phyloP scores from a whole-genome alignment of 2,113 vertebrate species.

The Menidia beryllina region DNA sequence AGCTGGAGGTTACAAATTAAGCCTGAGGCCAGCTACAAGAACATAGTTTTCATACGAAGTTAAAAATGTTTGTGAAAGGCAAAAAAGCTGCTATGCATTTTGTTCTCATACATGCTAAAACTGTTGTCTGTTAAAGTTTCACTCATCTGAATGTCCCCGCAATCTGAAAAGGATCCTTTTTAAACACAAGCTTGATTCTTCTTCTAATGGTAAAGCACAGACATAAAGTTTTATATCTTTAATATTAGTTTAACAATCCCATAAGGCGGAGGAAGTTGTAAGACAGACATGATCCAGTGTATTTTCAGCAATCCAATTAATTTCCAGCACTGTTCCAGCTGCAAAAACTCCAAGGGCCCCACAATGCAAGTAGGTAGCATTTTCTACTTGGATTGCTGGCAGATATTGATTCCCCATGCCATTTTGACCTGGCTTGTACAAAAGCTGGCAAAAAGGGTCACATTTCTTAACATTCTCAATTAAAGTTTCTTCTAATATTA shows the following conservation, averaged over 20 bases:
- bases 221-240: neutral
- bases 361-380: no score
- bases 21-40: conserved; percentile 1
- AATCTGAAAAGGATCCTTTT: neutral
- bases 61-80: neutral
- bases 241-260: no score
- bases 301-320: no score
- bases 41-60: conserved; percentile 21
- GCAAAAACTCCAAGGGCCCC: no score
- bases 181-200: neutral
- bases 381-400: no score
- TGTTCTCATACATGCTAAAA: neutral
- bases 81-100: neutral
- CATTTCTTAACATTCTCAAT: neutral
- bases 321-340: no score
- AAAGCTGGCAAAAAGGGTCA: neutral
- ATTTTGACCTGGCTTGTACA: neutral
- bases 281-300: no score
- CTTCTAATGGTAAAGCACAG: neutral
- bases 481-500: neutral
- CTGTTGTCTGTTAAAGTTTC: neutral
- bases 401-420: no score
- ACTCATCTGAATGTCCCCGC: neutral
- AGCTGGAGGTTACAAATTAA: conserved; percentile 12
- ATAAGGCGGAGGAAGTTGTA: no score